phyloP scores from a whole-genome alignment of 2,797 vertebrate genomes.

The Neoniphon sammara region DNA sequence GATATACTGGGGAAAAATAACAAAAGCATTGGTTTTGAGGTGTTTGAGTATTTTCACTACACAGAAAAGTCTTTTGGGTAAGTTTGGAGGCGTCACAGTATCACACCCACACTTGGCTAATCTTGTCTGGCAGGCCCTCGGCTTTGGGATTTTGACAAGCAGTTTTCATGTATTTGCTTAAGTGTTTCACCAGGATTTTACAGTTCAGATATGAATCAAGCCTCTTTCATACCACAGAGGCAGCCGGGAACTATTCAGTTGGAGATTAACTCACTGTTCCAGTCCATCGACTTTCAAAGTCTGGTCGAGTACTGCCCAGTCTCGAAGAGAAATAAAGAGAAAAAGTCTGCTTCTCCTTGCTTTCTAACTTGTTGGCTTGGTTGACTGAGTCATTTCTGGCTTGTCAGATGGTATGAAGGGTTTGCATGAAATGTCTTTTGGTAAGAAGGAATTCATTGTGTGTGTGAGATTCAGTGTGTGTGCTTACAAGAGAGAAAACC shows the following conservation, averaged over 20 bases:
- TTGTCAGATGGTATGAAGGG: slow-evolving; percentile 21
- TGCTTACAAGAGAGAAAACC: background rate
- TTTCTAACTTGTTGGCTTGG: slow-evolving; percentile 7
- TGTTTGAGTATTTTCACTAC: no score
- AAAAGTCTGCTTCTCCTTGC: slow-evolving; percentile 11
- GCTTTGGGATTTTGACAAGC: background rate
- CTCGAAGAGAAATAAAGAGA: background rate
- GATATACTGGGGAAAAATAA: no score
- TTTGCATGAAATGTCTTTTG: slow-evolving; percentile 8
- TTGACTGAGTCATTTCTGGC: slow-evolving; percentile 29
- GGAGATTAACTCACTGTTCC: slow-evolving; percentile 26
- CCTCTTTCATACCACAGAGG: background rate
- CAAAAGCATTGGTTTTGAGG: no score
- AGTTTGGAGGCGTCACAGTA: background rate
- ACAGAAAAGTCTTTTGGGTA: background rate
- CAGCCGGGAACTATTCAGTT: slow-evolving; percentile 1
- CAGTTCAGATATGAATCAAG: slow-evolving; percentile 19
- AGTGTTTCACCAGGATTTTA: background rate
- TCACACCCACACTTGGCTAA: slow-evolving; percentile 1
- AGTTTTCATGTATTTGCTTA: background rate
- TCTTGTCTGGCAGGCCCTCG: background rate
- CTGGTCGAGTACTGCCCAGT: slow-evolving; percentile 7
- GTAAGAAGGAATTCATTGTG: slow-evolving; percentile 32
- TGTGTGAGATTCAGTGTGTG: slow-evolving; percentile 3
- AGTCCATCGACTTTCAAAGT: slow-evolving; percentile 26